Conservation (phyloP, 2,888 invertebrate genomes). For the Salticus scenicus region DNA sequence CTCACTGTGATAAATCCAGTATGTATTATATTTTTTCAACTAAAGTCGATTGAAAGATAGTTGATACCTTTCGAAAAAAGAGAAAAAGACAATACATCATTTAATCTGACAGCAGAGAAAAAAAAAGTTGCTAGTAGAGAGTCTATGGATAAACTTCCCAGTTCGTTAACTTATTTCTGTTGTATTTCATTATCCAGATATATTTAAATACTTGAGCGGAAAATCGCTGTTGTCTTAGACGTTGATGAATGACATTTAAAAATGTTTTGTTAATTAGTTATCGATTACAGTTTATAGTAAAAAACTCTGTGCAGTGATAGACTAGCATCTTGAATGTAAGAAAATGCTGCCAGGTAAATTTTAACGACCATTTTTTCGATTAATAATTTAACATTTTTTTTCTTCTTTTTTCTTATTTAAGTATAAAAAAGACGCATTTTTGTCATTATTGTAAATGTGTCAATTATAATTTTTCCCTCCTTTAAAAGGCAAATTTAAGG, state of each 20-base stretch:
- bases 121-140: slow-evolving; percentile 14
- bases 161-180: slow-evolving; percentile 46
- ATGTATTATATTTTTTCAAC: background rate
- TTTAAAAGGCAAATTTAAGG: no score
- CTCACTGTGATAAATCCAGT: no score
- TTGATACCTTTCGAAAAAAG: slow-evolving; percentile 3
- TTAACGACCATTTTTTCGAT: no score
- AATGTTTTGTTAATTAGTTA: slow-evolving; percentile 44
- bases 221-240: slow-evolving; percentile 25
- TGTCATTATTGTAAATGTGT: background rate
- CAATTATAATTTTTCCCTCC: no score
- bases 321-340: slow-evolving; percentile 14
- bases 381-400: no score
- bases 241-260: slow-evolving; percentile 27
- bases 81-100: slow-evolving; percentile 16
- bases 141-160: slow-evolving; percentile 25
- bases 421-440: background rate
- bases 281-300: slow-evolving; percentile 24
- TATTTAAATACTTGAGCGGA: slow-evolving; percentile 40
- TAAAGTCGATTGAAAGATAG: background rate
- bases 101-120: slow-evolving; percentile 2
- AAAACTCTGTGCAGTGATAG: background rate
- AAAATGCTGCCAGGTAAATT: no score
- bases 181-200: slow-evolving; percentile 35
- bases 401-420: slow-evolving; percentile 5